Base-by-base conservation (phyloP, 2,888 invertebrate species). In the Mongoloraphidia duomilia region DNA sequence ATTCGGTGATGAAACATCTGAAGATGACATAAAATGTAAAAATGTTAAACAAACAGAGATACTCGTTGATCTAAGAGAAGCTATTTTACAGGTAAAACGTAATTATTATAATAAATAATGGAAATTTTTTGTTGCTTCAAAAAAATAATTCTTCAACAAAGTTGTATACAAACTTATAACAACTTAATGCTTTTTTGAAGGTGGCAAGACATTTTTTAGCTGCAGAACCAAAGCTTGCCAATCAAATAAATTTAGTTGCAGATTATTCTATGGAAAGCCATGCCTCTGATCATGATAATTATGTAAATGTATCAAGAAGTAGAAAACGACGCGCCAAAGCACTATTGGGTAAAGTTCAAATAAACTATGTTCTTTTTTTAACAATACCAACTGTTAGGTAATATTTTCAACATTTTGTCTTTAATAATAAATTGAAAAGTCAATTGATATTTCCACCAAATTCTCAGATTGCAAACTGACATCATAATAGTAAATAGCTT, bases 31-130 rank as follows among this genome's bases (percentile, higher is more conserved):
- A 11, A 86, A 94, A 64, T 90, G 87, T 52, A 98, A 98, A 69
- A 98, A 98, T 72, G 91, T 98, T 46, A 83, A 89, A 53, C 97
- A 97, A 72, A 98, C 98, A 58, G 97, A 98, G 74, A 85, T 97
- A 61, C 73, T 98, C 55, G 95, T 98, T n/a, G 96, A 97, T 71
- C 74, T 98, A 47, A 77, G 96, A 57, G 96, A 98, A 71, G 90
- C 95, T 34, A 93, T 97, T 58, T 72, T 95, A 48, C 95, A 91
- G 70, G 82, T 89, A 53, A 46, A 35, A 17, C 17, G 17, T 17
- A 26, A 26, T 26, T 5, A 26, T 26, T 26, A 5, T 26, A 6
- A 26, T 3, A 11, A 13, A n/a, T 1, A n/a, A 38, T 46, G 34
- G 4, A 26, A 2, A 12, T 41, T 41, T 9, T 46, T 9, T 26